Base-by-base conservation (phyloP, 2,113 vertebrate species). In the Ivindomyrus marchei region DNA sequence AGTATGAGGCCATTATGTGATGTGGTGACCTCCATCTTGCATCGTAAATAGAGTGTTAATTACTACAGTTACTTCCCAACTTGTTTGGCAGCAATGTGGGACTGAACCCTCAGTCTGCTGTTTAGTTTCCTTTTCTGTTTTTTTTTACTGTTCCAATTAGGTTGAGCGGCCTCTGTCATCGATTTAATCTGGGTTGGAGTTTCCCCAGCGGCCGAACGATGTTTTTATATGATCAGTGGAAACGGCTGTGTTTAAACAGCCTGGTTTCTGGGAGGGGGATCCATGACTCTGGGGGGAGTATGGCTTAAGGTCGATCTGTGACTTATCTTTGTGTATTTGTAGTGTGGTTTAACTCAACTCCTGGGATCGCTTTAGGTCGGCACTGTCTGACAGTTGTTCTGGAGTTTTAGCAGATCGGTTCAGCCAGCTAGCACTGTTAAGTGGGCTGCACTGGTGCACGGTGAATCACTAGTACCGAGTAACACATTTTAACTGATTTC, bases 141-240 rank as follows among this genome's bases (percentile, higher is more conserved):
- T 36, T 74, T 74, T 74, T 77, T 15, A 17, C 70, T 80, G 47
- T 46, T 80, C 88, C 15, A 85, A 80, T 83, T 89, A 89, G 88
- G 70, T 24, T 47, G 47, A 13, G 36, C 46, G 46, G 46, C 27
- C 10, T 42, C 47, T 8, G 1, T 42, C 88, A 42, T 89, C 19
- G 46, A 53, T 89, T n/a, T 36, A 52, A 74, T 74, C 42, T 31
- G 49, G 70, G 77, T 89, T 31, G 45, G 47, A 80, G n/a, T 15
- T 42, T 80, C 85, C 84, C 49, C 58, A 4, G 36, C 2, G 31
- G 50, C n/a, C 88, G 39, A 1, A n/a, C 56, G 50, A 83, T 45
- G 80, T 87, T 62, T 83, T 27, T 89, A n/a, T 84, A 47, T 19
- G 80, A 24, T 45, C 80, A n/a, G 31, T n/a, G 21, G 21, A 84